A percentile compares a stretch with the other conserved stretches of the same genome.
Conservation (phyloP, 2,113 vertebrate species). For the Sapayoa aenigma region DNA sequence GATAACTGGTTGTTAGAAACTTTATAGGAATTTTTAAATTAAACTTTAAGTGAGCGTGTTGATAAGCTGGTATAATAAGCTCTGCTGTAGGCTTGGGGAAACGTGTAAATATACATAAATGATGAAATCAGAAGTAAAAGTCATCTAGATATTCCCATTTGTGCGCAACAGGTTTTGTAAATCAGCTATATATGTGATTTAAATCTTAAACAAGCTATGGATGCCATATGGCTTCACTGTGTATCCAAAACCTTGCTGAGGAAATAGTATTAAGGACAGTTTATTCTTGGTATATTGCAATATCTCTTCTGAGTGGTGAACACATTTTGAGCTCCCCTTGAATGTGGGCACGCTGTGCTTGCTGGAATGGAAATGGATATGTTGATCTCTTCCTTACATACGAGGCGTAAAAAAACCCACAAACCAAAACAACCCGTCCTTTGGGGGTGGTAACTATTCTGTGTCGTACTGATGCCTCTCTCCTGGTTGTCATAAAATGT, state of each 20-base stretch:
- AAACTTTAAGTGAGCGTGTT: neutral
- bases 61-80: neutral
- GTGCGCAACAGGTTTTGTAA: neutral
- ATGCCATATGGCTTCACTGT: neutral
- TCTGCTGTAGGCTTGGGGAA: neutral
- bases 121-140: neutral
- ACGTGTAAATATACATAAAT: neutral
- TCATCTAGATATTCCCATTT: neutral
- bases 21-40: neutral
- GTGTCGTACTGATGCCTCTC: neutral
- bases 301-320: neutral
- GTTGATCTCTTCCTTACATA: neutral
- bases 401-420: neutral
- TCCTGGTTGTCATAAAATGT: neutral
- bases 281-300: neutral
- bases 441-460: neutral
- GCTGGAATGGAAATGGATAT: neutral
- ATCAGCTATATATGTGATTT: neutral
- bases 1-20: neutral
- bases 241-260: neutral
- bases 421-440: neutral
- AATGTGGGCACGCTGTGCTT: neutral
- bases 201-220: neutral
- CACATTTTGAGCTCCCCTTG: neutral
- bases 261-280: neutral